A percentile compares a stretch with the other conserved stretches of the same genome.
Evolutionary conservation across 2,113 vertebrate genomes (phyloP).

Genomic region (Sturnira hondurensis): DNA sequence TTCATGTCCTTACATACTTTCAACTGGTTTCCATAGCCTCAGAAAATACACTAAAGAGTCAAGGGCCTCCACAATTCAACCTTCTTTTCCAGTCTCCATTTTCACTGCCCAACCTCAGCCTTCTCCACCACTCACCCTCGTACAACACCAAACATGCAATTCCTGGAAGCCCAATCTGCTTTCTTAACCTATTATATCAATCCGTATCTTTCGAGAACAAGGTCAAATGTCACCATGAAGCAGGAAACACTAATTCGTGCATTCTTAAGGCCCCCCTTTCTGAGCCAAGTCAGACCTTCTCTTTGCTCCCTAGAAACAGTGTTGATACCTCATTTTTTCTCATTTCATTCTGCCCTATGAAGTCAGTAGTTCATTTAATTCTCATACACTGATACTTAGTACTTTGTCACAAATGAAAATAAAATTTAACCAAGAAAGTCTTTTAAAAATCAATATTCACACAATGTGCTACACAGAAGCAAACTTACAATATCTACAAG

Average conservation of each 20-base stretch:
- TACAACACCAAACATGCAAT: neutral
- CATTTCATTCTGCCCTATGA: neutral
- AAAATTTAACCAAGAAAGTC: neutral
- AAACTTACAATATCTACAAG: conserved; percentile 3
- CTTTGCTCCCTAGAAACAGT: neutral
- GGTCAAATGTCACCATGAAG: neutral
- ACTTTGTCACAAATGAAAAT: neutral
- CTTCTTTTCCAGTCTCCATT: neutral
- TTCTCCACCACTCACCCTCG: neutral
- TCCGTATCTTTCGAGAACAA: neutral
- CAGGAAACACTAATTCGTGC: neutral
- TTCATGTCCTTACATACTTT: neutral
- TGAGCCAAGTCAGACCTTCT: neutral
- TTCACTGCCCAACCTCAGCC: neutral
- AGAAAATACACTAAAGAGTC: neutral
- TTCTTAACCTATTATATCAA: neutral
- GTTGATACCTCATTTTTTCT: neutral
- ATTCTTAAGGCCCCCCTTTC: neutral
- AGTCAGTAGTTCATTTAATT: neutral
- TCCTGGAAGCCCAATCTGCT: neutral
- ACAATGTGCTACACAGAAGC: neutral
- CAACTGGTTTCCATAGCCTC: neutral
- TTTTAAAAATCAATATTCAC: neutral
- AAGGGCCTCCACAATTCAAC: neutral
- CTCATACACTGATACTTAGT: neutral